Conservation (phyloP, 2,888 invertebrate species). For the Gibbula magus region DNA sequence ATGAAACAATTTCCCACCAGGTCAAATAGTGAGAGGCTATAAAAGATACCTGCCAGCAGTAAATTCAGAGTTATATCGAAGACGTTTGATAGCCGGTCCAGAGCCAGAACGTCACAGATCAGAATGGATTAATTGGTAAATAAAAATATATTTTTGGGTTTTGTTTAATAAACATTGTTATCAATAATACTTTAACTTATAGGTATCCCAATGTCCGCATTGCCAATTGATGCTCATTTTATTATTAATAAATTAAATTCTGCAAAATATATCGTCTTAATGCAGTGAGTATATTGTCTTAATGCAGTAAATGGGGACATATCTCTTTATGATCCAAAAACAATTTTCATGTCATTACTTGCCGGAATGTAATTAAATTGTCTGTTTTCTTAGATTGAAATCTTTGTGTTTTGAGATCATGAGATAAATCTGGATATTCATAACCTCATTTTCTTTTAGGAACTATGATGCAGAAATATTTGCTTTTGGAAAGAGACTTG, state of each 20-base stretch:
- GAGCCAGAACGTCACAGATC: constrained; percentile 71
- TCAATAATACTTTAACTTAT: no score
- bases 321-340: no score
- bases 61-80: constrained; percentile 54
- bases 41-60: constrained; percentile 23
- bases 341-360: background rate
- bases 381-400: background rate
- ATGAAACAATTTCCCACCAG: no score
- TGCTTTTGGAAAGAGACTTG: constrained; percentile 89
- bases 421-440: background rate
- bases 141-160: background rate
- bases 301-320: no score
- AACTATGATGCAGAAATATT: constrained; percentile 90
- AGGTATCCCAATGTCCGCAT: no score
- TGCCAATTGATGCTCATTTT: no score
- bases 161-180: no score
- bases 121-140: constrained; percentile 65
- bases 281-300: no score
- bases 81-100: constrained; percentile 68
- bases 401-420: background rate
- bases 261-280: no score
- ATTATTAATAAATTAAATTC: no score
- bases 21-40: background rate
- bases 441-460: constrained; percentile 76
- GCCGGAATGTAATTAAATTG: background rate